Conservation (phyloP, 2,113 vertebrate genomes). For the Stegastes partitus region DNA sequence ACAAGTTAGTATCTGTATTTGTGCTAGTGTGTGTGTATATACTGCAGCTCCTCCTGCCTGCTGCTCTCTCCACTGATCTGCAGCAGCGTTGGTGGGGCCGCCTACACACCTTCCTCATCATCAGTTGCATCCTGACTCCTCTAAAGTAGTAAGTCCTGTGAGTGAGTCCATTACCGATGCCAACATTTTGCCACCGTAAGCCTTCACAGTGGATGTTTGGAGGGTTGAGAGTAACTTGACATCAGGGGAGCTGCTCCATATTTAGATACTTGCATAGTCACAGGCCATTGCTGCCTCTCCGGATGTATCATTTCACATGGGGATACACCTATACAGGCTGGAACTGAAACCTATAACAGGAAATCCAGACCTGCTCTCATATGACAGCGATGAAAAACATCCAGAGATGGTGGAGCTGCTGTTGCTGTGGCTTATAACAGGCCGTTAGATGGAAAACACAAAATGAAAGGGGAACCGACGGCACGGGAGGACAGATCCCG, state of each 20-base stretch:
- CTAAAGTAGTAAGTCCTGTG: conserved; percentile 70
- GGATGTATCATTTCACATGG: conserved; percentile 45
- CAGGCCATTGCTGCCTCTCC: conserved; percentile 38
- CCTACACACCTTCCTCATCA: conserved; percentile 80
- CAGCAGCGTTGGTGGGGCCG: conserved; percentile 75
- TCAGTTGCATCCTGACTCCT: conserved; percentile 79
- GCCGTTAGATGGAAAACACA: conserved; percentile 26
- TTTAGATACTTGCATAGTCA: conserved; percentile 70
- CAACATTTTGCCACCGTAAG: conserved; percentile 74
- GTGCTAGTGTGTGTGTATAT: conserved; percentile 37
- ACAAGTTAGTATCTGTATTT: conserved; percentile 41
- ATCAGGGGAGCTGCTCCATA: conserved; percentile 63
- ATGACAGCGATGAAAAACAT: conserved; percentile 42
- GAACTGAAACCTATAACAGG: conserved; percentile 39
- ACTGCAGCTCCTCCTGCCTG: conserved; percentile 58
- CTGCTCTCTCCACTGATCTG: conserved; percentile 77
- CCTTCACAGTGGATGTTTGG: conserved; percentile 65
- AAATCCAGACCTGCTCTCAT: conserved; percentile 47
- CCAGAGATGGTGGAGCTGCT: conserved; percentile 28
- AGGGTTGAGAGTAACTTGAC: conserved; percentile 72
- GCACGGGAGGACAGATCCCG: conserved; percentile 54
- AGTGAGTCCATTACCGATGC: conserved; percentile 77
- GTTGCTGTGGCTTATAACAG: conserved; percentile 32
- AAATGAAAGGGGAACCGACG: conserved; percentile 28
- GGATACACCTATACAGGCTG: conserved; percentile 52